These are phyloP conservation scores for Champsocephalus esox DNA, from an alignment of 2,797 vertebrate species.

Conservation along the genomic window DNA sequence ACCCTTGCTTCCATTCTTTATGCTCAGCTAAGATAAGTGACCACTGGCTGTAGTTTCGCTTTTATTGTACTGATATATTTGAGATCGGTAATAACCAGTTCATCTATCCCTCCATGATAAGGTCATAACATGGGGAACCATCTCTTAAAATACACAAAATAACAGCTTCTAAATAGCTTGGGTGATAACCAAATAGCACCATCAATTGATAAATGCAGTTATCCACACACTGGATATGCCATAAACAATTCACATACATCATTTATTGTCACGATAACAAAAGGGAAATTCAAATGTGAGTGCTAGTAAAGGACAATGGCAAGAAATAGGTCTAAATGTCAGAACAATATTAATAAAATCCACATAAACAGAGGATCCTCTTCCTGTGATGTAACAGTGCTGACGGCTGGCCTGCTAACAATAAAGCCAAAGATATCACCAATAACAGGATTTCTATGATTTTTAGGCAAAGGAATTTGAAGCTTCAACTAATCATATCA, in stretches of 20 bases:
- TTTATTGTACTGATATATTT: not conserved
- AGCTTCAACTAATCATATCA: not conserved
- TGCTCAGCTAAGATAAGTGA: not conserved
- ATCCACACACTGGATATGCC: not conserved
- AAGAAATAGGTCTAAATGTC: not conserved
- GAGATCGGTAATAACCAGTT: not conserved
- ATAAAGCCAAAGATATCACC: not conserved
- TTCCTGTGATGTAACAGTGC: not conserved
- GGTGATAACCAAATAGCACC: conserved; percentile 13
- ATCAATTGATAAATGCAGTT: not conserved
- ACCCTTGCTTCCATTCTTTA: not conserved
- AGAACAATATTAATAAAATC: not conserved
- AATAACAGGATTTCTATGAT: not conserved
- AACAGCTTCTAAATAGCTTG: not conserved
- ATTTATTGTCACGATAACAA: not conserved
- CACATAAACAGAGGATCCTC: not conserved
- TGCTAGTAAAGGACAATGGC: not conserved
- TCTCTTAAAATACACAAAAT: not conserved
- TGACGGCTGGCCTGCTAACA: not conserved
- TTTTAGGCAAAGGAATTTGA: conserved; percentile 29
- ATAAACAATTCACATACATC: conserved; percentile 11
- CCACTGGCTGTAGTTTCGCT: not conserved
- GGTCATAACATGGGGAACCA: not conserved
- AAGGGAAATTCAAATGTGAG: conserved; percentile 10
- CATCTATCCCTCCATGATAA: not conserved